Conservation (phyloP, 2,113 vertebrate genomes). For the Gymnorhina tibicen region DNA sequence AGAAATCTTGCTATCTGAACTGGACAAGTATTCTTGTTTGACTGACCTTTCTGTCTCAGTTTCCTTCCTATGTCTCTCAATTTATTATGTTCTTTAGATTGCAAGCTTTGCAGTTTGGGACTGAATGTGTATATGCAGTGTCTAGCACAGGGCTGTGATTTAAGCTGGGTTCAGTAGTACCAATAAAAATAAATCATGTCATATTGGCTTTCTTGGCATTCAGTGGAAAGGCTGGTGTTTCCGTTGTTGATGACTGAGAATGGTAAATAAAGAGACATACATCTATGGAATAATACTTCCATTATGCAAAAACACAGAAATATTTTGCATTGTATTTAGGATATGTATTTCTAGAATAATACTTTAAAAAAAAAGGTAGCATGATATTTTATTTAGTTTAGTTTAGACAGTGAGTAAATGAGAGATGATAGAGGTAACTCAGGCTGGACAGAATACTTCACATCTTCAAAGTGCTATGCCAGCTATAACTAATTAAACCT, state of each 20-base stretch:
- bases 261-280: background rate
- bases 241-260: background rate
- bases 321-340: background rate
- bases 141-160: background rate
- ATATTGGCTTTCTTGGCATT: background rate
- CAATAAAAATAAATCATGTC: background rate
- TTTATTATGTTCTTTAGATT: background rate
- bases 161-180: background rate
- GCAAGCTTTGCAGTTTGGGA: background rate
- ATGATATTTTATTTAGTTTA: background rate
- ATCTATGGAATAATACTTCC: background rate
- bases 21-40: background rate
- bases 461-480: background rate
- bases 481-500: background rate
- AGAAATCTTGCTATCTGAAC: background rate
- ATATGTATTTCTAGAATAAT: background rate
- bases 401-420: background rate
- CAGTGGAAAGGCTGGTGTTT: background rate
- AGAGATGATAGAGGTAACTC: background rate
- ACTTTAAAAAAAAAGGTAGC: accelerated
- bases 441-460: background rate
- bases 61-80: background rate
- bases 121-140: background rate
- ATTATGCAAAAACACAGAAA: background rate
- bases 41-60: background rate